phyloP scores from a whole-genome alignment of 23 tunicate genomes.

The Clavelina lepadiformis region DNA sequence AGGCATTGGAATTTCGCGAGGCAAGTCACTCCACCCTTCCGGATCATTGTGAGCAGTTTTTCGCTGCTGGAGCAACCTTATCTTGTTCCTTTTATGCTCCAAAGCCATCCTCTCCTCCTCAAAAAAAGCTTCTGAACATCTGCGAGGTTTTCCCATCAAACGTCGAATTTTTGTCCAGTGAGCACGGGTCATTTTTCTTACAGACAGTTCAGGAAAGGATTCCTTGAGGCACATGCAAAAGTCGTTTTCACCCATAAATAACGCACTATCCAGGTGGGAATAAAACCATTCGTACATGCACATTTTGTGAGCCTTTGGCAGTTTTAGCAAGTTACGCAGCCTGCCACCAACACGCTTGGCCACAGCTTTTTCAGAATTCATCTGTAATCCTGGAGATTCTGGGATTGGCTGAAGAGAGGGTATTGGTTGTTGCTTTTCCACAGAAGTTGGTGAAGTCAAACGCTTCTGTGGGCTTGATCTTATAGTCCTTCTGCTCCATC shows the following conservation, averaged over 20 bases:
- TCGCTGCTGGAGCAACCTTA: slow-evolving; percentile 67
- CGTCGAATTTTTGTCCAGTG: slow-evolving; percentile 89
- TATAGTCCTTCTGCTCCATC: slow-evolving; percentile 12
- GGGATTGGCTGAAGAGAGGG: background rate
- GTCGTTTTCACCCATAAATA: slow-evolving; percentile 74
- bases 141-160: slow-evolving; percentile 84
- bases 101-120: slow-evolving; percentile 70
- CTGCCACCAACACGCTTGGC: slow-evolving; percentile 67
- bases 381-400: background rate
- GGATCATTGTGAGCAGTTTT: slow-evolving; percentile 59
- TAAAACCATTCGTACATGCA: slow-evolving; percentile 95
- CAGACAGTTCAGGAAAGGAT: slow-evolving; percentile 67
- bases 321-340: slow-evolving; percentile 63
- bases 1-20: slow-evolving; percentile 81
- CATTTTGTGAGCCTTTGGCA: slow-evolving; percentile 95
- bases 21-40: slow-evolving; percentile 50
- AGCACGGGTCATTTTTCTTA: slow-evolving; percentile 63
- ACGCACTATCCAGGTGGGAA: slow-evolving; percentile 63
- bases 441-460: background rate
- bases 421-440: background rate
- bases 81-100: slow-evolving; percentile 43
- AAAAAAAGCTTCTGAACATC: slow-evolving; percentile 86
- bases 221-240: slow-evolving; percentile 83
- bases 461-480: background rate
- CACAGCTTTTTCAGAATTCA: slow-evolving; percentile 30